phyloP scores from a whole-genome alignment of 2,113 vertebrate species.

The Burhinus oedicnemus region DNA sequence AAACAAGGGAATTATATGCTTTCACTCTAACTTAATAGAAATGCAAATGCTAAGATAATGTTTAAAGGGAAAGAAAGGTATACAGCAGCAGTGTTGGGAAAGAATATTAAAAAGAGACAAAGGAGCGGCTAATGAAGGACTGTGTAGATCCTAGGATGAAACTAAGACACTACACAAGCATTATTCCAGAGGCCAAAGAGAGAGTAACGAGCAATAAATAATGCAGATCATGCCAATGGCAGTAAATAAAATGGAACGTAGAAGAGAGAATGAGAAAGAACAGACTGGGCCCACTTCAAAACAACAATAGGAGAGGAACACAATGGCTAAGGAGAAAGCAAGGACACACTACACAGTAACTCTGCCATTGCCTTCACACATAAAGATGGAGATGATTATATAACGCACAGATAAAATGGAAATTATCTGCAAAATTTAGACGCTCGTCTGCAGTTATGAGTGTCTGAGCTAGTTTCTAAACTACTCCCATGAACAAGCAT shows the following conservation, averaged over 20 bases:
- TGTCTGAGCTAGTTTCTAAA: not conserved
- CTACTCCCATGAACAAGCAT: not conserved
- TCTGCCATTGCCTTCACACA: not conserved
- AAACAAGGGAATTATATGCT: conserved; percentile 20
- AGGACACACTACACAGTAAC: not conserved
- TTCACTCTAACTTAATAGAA: conserved; percentile 46
- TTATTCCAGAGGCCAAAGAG: conserved; percentile 23
- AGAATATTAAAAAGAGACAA: conserved; percentile 35
- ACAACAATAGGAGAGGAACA: conserved; percentile 1
- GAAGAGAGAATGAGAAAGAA: not conserved
- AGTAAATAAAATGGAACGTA: conserved; percentile 18
- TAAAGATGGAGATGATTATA: not conserved
- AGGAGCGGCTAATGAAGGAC: conserved; percentile 21
- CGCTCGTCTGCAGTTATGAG: not conserved
- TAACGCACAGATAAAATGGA: not conserved
- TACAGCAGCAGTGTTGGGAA: not conserved
- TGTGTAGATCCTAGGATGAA: not conserved
- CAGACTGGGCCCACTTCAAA: conserved; percentile 11
- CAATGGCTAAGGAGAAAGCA: conserved; percentile 22
- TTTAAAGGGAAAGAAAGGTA: conserved; percentile 20
- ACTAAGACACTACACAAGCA: not conserved
- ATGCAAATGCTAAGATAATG: conserved; percentile 18
- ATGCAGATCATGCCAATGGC: conserved; percentile 7
- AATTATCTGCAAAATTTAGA: not conserved
- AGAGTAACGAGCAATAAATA: conserved; percentile 37